A percentile compares a stretch with the other conserved stretches of the same genome.
Evolutionary conservation across 2,797 vertebrate species (phyloP).

Genomic region (Tapirus indicus): DNA sequence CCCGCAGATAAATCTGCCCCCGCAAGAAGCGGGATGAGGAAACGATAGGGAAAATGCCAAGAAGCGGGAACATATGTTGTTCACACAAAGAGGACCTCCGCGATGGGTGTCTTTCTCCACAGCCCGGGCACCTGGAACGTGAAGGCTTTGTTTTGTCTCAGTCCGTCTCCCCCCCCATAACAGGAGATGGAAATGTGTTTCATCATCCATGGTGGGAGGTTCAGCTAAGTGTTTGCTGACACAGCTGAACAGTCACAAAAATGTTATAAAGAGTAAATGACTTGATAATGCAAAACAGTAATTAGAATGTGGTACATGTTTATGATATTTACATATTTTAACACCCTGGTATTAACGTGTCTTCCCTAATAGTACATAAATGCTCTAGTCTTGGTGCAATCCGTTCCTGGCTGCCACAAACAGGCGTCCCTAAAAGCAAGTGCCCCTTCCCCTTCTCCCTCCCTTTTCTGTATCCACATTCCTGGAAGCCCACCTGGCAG

Average conservation of each 20-base stretch:
- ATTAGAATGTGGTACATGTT: conserved; percentile 87
- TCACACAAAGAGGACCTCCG: conserved; percentile 79
- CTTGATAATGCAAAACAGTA: conserved; percentile 88
- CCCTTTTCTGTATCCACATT: conserved; percentile 20
- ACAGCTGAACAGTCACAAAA: conserved; percentile 85
- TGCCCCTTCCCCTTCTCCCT: conserved; percentile 64
- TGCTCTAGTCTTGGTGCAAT: conserved; percentile 75
- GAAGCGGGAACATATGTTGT: conserved; percentile 83
- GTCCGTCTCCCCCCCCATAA: rapidly evolving
- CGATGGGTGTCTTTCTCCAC: conserved; percentile 62
- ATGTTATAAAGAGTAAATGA: conserved; percentile 87
- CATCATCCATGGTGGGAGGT: conserved; percentile 72
- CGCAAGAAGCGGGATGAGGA: conserved; percentile 76
- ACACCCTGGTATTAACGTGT: conserved; percentile 87
- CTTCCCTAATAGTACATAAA: conserved; percentile 85
- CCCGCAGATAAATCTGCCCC: conserved; percentile 84
- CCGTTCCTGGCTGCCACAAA: conserved; percentile 72
- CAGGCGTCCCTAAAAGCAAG: conserved; percentile 55
- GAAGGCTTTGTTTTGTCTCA: conserved; percentile 21
- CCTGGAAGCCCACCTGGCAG: background rate
- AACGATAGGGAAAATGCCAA: conserved; percentile 78
- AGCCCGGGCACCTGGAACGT: conserved; percentile 51
- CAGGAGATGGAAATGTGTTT: conserved; percentile 47
- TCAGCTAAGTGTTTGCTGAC: conserved; percentile 87
- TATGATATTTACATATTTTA: conserved; percentile 89